Evolutionary conservation across 1,140 invertebrate species (phyloP), one percentile per base, ranked within the genome.

Genomic region (Zaprionus africanus): DNA sequence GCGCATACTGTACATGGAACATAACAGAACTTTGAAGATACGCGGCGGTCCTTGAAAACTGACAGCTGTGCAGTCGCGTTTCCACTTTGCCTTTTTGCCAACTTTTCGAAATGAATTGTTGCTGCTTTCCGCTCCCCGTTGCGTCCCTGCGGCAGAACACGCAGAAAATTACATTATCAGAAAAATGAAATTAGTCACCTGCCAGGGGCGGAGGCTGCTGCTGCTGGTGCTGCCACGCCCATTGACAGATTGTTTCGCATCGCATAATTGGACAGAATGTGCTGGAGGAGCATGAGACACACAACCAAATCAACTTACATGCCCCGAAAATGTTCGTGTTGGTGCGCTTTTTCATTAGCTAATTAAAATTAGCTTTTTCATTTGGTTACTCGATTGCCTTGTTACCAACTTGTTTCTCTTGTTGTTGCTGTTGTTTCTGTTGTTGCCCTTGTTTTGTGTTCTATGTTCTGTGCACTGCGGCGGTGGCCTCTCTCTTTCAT

Each of bases 101-200:
- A 64, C 63, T 68, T 38, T 73, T 22, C 46, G 59, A 63, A 67
- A 71, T 58, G 68, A 54, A 83, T 69, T 41, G n/a, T 62, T 43
- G 59, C n/a, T 13, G 6, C 26, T 59, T 46, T 17, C 6, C n/a
- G 24, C 17, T 28, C 9, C 26, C 22, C 31, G 22, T 38, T 43
- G 38, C 7, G 49, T 17, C 19, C 17, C 19, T 15, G 1, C 43
- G 65, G 38, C 51, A 17, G 69, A 22, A 24, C 17, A 36, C 49
- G 31, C 74, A 56, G 57, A 41, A 78, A 82, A 82, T 81, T 81
- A 81, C 60, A 81, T 82, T 82, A 78, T 74, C 80, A 79, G 68
- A 63, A 38, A 70, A 79, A 82, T 73, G 57, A 70, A 80, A 79
- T 77, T 70, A 62, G 60, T 46, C 59, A 69, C 67, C 68, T 71